Evolutionary conservation across 2,113 vertebrate species (phyloP), one percentile per base, ranked within the genome.

Genomic region (Marcusenius ussheri): DNA sequence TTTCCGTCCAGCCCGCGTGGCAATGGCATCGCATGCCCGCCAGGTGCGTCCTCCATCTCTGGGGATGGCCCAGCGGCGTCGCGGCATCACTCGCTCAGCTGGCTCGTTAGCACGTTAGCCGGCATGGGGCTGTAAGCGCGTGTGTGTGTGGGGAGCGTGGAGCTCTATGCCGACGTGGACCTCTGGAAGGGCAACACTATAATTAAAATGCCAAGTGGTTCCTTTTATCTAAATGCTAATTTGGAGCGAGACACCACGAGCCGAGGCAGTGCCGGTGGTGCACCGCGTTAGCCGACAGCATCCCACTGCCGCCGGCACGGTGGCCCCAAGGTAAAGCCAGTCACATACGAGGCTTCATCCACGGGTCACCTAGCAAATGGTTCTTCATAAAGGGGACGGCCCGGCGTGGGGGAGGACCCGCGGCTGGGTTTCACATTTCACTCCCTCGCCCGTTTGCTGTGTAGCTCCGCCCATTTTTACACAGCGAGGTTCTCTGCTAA

Each of bases 161-260:
- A 7, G 93, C 95, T 93, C 2, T 80, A 89, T 92, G 94, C 93
- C 91, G 89, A 93, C 93, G 93, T 47, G 88, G 91, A 91, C 91
- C 89, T 92, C 92, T 93, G 92, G 91, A 49, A 94, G 94, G 94
- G 91, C 94, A 94, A 92, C 88, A 89, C 92, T 93, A 93, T 94
- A 94, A 95, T 95, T 95, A 94, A 94, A 95, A 94, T 93, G 93
- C 93, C 93, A 94, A 95, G 91, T 94, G 92, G 93, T 93, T 93
- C 91, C 91, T 90, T 94, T 95, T 94, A 95, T 95, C 92, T 94
- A 93, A 94, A 94, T 94, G 95, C 93, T 94, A 94, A 95, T 95
- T 93, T 93, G 90, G 90, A 66, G 92, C 83, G 5, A 92, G 92
- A 92, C 91, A 94, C 90, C 93, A 91, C 49, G 58, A 93, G 92